These are phyloP conservation scores for Heptranchias perlo DNA, from an alignment of 2,113 vertebrate genomes.

Conservation along the genomic window DNA sequence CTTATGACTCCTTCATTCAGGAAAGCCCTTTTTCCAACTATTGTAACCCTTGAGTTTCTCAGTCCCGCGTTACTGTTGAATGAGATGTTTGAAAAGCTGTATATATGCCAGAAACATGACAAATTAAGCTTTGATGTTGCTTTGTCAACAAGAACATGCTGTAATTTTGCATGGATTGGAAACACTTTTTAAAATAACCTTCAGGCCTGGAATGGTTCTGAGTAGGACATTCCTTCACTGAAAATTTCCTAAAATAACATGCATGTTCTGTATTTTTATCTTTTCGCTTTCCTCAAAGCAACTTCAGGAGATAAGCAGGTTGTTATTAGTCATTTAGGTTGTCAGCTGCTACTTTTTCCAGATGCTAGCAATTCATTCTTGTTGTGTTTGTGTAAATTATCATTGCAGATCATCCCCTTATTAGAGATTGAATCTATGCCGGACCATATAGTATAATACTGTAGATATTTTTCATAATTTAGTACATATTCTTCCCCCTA, in stretches of 20 bases:
- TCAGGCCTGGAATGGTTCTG: neutral
- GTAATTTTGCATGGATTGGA: neutral
- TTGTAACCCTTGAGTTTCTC: neutral
- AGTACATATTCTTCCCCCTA: neutral
- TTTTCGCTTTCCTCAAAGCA: neutral
- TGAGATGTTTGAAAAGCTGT: neutral
- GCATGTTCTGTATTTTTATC: neutral
- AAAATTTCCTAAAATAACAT: neutral
- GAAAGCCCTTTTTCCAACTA: neutral
- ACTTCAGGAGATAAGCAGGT: neutral
- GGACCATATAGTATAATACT: neutral
- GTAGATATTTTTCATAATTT: neutral
- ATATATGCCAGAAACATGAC: neutral
- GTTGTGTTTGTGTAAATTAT: no score
- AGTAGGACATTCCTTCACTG: neutral
- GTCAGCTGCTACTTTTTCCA: neutral
- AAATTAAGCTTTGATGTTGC: neutral
- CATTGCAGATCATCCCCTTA: neutral
- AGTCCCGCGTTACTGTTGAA: neutral
- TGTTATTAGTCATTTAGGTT: neutral
- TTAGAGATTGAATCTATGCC: neutral
- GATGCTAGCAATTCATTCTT: neutral
- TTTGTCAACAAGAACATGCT: neutral
- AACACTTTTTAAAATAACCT: neutral
- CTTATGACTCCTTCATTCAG: neutral